Evolutionary conservation across 1,140 invertebrate species (phyloP), one percentile per base, ranked within the genome.

Genomic region (Macrosteles quadrilineatus): DNA sequence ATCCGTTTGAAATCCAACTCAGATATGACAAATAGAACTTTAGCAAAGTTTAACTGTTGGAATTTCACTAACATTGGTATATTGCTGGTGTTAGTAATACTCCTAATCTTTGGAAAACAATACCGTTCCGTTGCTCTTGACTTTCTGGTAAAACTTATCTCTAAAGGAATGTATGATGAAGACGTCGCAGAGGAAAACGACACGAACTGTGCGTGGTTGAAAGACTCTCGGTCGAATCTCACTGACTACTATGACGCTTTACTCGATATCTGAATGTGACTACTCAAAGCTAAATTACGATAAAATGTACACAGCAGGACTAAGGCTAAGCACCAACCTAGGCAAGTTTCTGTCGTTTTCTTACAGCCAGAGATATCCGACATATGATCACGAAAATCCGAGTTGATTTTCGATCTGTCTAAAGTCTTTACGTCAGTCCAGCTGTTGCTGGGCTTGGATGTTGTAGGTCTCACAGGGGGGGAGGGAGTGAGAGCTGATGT

Each of bases 301-400:
- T 59, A 59, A 2, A 59, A 29, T 70, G 43, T 71, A 65, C 73
- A 67, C 63, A 73, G 40, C 71, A 68, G 17, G 31, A 71, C 40
- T 69, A 74, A 69, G 45, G 74, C 50, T 50, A 74, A 62, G 47
- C 70, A 75, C 74, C 71, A 75, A 75, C 74, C 74, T 75, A 75
- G 50, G 63, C 74, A 75, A 40, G 68, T 68, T 32, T 66, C 32
- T 32, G 73, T 57, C 19, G 71, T 65, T 55, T 69, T 72, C 19
- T 65, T 45, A 45, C 74, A 75, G 57, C 65, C 70, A 36, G 72
- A 71, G 17, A 63, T 63, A 55, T 64, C 40, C 2, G 47, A 30
- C 23, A 70, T 62, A 43, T 68, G 30, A 12, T 55, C 65, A 9
- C 31, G 63, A 29, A 68, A 30, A 53, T 72, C 55, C 9, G 72